Evolutionary conservation across 2,113 vertebrate genomes (phyloP).

Genomic region (Connochaetes taurinus): DNA sequence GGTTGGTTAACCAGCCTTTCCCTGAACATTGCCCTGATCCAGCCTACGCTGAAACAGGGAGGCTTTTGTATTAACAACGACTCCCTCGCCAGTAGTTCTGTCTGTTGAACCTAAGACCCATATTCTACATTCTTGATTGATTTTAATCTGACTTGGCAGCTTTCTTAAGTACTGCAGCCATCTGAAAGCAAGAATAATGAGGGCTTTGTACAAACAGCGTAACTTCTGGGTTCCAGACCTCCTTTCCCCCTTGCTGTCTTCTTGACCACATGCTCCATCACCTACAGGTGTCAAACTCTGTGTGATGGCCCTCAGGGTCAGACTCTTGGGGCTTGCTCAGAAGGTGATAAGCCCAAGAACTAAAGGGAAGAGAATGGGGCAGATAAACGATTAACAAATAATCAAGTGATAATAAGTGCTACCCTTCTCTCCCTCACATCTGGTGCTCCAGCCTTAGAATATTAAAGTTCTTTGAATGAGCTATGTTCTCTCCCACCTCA

Average conservation of each 20-base stretch:
- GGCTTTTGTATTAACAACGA: constrained; percentile 71
- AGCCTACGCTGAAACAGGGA: constrained; percentile 64
- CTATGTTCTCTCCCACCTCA: neutral
- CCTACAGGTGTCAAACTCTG: neutral
- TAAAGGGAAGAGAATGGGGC: neutral
- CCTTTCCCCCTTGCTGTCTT: neutral
- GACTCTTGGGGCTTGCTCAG: neutral
- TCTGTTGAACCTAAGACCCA: constrained; percentile 67
- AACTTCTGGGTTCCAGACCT: constrained; percentile 33
- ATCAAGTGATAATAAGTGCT: neutral
- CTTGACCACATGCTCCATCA: neutral
- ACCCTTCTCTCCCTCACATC: neutral
- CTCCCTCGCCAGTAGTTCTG: constrained; percentile 65
- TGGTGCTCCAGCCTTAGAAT: neutral
- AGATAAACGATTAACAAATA: neutral
- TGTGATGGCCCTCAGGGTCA: neutral
- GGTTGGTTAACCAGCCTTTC: constrained; percentile 60
- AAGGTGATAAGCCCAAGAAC: neutral
- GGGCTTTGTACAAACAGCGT: constrained; percentile 62
- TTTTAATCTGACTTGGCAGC: constrained; percentile 80
- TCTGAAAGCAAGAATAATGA: constrained; percentile 71
- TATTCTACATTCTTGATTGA: constrained; percentile 78
- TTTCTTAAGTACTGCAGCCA: constrained; percentile 71
- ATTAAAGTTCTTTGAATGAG: neutral
- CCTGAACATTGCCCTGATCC: constrained; percentile 29